Evolutionary conservation across 53 echinoderm and acorn worm species (phyloP), one percentile per base, ranked within the genome.

Genomic region (Apostichopus leukothele): DNA sequence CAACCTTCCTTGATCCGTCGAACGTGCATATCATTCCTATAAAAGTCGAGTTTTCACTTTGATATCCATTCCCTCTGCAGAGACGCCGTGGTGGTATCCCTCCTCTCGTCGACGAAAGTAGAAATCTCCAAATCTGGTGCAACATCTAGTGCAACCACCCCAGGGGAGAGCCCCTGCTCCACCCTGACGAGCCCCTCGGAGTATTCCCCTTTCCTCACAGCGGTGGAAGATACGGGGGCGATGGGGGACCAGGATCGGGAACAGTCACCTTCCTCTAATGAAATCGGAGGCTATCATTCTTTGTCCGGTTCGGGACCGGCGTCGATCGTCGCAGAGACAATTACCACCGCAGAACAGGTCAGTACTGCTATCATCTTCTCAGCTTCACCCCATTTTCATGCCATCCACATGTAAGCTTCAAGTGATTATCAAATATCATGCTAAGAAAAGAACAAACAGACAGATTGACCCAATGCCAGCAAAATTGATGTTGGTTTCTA

Each of bases 301-400:
- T 88, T 92, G 68, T 92, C 92, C 67, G 90, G 93, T 6, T 76
- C 91, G 9, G 91, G 91, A 20, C 89, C 94, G 2, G 86, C 93
- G 14, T 93, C 90, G 16, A 91, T 97, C 27, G 94, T 97, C 16
- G 90, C 97, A 90, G 97, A 97, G 89, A 97, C 95, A 4, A 97
- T 97, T 60, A 97, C 97, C 12, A 95, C 93, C 71, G 95, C 97
- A 10, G 97, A 97, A 52, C 95, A 97, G 90, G 97, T 95, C 86
- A 74, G 68, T 39, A 18, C 10, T 6, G 9, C 25, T 26, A 12
- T 27, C 27, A 25, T 61, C 26, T 27, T 76, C 6, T 51, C 1
- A 51, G 6, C 77, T 14, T 76, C 26, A 14, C 10, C 77, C 39
- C 18, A 52, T 52, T 50, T 9, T 5, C 50, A 12, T 27, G 11